Conservation (phyloP, 2,113 vertebrate genomes). For the Pao palembangensis region DNA sequence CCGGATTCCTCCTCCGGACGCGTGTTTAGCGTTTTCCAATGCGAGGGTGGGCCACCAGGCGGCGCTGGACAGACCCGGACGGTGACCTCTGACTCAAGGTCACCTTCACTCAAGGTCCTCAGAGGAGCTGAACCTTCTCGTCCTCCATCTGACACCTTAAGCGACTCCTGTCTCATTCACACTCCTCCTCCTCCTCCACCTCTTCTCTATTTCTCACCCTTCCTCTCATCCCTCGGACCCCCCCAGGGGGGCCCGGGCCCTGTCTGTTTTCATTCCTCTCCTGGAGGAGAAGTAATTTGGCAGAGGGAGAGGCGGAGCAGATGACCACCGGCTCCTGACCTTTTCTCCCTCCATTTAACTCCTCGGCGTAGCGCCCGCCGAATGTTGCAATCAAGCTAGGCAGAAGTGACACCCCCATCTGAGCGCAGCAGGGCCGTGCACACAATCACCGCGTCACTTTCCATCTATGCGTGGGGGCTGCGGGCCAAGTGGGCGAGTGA, state of each 20-base stretch:
- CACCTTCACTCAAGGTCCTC: conserved; percentile 25
- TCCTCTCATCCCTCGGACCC: conserved; percentile 43
- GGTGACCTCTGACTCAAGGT: not conserved
- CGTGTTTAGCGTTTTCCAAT: no score
- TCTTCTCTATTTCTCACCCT: conserved; percentile 26
- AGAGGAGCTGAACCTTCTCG: not conserved
- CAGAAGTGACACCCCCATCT: conserved; percentile 81
- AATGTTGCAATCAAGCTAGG: conserved; percentile 76
- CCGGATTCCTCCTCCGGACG: no score
- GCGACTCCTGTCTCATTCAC: conserved; percentile 3
- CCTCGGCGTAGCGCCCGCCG: conserved; percentile 49
- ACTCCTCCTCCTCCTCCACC: not conserved
- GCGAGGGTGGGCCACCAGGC: no score
- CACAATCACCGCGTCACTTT: conserved; percentile 75
- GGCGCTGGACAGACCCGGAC: no score
- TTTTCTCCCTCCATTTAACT: conserved; percentile 86
- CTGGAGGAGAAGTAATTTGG: conserved; percentile 68
- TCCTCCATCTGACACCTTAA: conserved; percentile 42
- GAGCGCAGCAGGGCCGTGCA: conserved; percentile 49
- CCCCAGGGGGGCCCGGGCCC: conserved; percentile 55
- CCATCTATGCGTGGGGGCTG: conserved; percentile 58
- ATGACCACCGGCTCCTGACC: conserved; percentile 80
- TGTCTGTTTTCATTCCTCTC: conserved; percentile 79
- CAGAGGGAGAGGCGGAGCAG: conserved; percentile 71
- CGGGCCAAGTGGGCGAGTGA: conserved; percentile 13